These are phyloP conservation scores for Enteromius radiatus DNA, from an alignment of 2,797 vertebrate genomes.

Conservation along the genomic window DNA sequence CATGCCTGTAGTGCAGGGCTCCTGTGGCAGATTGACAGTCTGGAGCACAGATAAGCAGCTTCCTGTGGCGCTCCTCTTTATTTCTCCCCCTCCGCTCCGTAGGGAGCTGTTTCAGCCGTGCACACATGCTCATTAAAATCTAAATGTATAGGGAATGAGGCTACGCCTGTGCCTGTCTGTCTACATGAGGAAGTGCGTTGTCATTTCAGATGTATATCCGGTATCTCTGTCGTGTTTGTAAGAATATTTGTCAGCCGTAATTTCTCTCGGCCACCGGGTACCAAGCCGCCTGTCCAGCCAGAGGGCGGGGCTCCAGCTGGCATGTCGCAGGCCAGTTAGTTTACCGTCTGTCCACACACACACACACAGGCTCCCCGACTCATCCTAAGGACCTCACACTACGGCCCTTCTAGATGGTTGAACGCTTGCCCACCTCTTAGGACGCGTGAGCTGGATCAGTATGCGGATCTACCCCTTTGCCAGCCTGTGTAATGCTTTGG, in stretches of 20 bases:
- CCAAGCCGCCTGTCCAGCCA: neutral
- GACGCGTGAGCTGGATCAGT: slow-evolving; percentile 22
- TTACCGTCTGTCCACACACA: slow-evolving; percentile 18
- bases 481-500: slow-evolving; percentile 32
- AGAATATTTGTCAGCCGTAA: slow-evolving; percentile 33
- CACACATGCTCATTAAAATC: slow-evolving; percentile 51
- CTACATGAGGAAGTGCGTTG: slow-evolving; percentile 15
- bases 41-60: slow-evolving; percentile 53
- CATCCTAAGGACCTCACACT: neutral
- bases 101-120: slow-evolving; percentile 38
- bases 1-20: slow-evolving; percentile 52
- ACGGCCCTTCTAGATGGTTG: slow-evolving; percentile 23
- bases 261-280: slow-evolving; percentile 16
- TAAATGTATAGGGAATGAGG: slow-evolving; percentile 42
- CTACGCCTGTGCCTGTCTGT: slow-evolving; percentile 16
- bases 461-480: neutral
- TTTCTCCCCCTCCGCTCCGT: slow-evolving; percentile 24
- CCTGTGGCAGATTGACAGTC: slow-evolving; percentile 54
- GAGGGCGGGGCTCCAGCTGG: slow-evolving; percentile 46
- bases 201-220: slow-evolving; percentile 27
- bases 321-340: slow-evolving; percentile 44
- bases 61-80: slow-evolving; percentile 34
- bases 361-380: slow-evolving; percentile 4
- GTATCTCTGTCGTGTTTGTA: slow-evolving; percentile 28
- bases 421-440: slow-evolving; percentile 24